phyloP scores from a whole-genome alignment of 2,113 vertebrate species.

The Perca schrenkii region DNA sequence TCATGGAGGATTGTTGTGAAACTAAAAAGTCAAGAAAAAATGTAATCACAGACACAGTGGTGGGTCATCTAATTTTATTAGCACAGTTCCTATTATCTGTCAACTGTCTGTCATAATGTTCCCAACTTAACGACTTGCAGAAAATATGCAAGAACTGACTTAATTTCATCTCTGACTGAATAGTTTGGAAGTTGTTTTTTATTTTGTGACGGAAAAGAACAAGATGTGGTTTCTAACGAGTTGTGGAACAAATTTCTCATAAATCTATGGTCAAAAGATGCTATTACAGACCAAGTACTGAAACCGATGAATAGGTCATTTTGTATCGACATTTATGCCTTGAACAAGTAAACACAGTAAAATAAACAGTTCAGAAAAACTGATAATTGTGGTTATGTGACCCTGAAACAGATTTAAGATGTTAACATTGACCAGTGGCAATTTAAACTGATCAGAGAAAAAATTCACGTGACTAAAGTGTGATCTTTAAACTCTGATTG shows the following conservation, averaged over 20 bases:
- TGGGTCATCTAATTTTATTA: constrained; percentile 40
- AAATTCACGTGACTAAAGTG: constrained; percentile 44
- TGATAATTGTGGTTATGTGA: constrained; percentile 5
- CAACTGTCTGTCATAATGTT: constrained; percentile 40
- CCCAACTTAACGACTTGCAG: constrained; percentile 40
- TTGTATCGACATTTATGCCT: neutral
- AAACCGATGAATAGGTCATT: neutral
- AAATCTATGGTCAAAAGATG: constrained; percentile 3
- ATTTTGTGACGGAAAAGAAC: constrained; percentile 34
- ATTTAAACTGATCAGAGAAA: constrained; percentile 36
- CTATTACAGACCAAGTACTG: neutral
- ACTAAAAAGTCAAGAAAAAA: constrained; percentile 39
- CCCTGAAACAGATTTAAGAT: neutral
- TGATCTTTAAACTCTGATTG: constrained; percentile 59
- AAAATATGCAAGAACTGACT: constrained; percentile 23
- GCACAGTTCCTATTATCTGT: constrained; percentile 40
- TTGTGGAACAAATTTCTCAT: constrained; percentile 18
- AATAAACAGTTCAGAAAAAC: neutral
- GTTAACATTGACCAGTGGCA: constrained; percentile 36
- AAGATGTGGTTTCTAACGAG: constrained; percentile 27
- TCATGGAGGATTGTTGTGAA: constrained; percentile 48
- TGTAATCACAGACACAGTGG: constrained; percentile 35
- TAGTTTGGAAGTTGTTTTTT: constrained; percentile 14
- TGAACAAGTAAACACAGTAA: constrained; percentile 21
- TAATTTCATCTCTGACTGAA: constrained; percentile 4